A percentile compares a stretch with the other conserved stretches of the same genome.
Conservation (phyloP, 2,797 vertebrate species). For the Coregonus ussuriensis region DNA sequence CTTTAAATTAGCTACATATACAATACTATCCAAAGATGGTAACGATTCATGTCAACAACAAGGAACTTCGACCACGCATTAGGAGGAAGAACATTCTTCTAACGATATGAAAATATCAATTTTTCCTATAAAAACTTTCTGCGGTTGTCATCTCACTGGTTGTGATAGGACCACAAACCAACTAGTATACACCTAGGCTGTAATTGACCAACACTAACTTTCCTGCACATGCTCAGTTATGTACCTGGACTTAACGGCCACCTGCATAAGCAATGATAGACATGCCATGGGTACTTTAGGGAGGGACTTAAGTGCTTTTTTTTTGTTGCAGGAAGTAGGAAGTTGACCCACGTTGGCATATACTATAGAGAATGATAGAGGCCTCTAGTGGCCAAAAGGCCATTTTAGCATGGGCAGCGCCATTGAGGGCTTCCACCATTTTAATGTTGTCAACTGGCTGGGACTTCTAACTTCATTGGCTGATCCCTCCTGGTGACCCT, state of each 20-base stretch:
- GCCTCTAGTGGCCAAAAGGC: too few species aligned
- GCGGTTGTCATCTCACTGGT: background rate
- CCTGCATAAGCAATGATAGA: conserved; percentile 22
- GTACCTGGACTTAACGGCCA: conserved; percentile 18
- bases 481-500: too few species aligned
- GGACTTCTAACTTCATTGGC: too few species aligned
- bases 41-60: conserved; percentile 11
- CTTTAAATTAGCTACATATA: conserved; percentile 22
- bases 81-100: background rate
- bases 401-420: too few species aligned
- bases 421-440: too few species aligned
- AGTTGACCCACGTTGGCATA: conserved; percentile 18
- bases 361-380: too few species aligned
- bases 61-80: background rate
- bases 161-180: conserved; percentile 25
- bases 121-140: background rate
- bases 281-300: conserved; percentile 1
- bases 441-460: too few species aligned
- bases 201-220: background rate
- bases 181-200: conserved; percentile 17
- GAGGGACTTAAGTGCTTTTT: conserved; percentile 49
- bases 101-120: conserved; percentile 1
- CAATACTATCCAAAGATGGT: conserved; percentile 6
- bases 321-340: conserved; percentile 18
- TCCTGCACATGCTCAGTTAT: conserved; percentile 1